Evolutionary conservation across 2,888 invertebrate genomes (phyloP), one percentile per base, ranked within the genome.

Genomic region (Acanthosoma haemorrhoidale): DNA sequence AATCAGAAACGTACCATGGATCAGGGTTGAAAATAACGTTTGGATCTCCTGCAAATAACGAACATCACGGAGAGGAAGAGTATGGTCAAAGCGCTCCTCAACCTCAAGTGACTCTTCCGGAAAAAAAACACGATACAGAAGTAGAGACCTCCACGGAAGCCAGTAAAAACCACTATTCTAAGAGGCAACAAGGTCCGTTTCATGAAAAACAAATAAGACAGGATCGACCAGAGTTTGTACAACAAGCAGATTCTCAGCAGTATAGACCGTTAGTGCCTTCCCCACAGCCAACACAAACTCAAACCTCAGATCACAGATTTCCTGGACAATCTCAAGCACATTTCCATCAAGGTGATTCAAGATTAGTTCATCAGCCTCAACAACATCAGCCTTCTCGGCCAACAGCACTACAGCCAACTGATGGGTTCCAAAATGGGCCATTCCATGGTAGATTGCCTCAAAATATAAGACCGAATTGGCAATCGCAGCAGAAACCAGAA

Each of bases 11-110:
- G 13, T 92, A 89, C 76, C 91, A 92, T 76, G 80, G 77, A 73
- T 89, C 89, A 75, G 91, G 90, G 64, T 88, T 93, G 2, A 89
- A 88, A 77, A 88, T 93, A 1, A 91, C 92, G 5, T 93, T 93
- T 76, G 92, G 91, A 1, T 86, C 83, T 16, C 80, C 82, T 0
- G n/a, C 32, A 18, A 38, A 34, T 25, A 66, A 64, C 6, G 57
- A 39, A 6, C 64, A 61, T 67, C 70, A 63, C 16, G 63, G 63
- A 25, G 69, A 72, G 34, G 70, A 63, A 25, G 72, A 68, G n/a
- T 41, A 59, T 18, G 72, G 72, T 21, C 70, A 71, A 38, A 71
- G 73, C 68, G 72, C 75, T 6, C 74, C 75, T 13, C 71, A 72
- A 32, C 71, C 73, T 39, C 72, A 72, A 32, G 70, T 71, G 34